Evolutionary conservation across 2,888 invertebrate genomes (phyloP).

Genomic region (Cinara cedri): DNA sequence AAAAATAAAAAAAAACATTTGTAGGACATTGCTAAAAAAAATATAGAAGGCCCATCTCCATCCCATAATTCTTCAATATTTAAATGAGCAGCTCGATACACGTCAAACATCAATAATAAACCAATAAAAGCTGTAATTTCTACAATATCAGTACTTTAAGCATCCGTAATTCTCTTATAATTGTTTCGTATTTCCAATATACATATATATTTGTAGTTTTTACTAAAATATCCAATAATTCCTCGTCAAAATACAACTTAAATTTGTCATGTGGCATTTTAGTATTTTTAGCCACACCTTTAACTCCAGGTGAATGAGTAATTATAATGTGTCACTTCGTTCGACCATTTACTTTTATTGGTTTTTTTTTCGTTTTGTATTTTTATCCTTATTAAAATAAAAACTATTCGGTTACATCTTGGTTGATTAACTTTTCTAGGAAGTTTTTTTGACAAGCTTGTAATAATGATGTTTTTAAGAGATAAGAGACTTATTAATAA

Average conservation of each 20-base stretch:
- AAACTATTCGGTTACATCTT: constrained; percentile 15
- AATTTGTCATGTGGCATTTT: constrained; percentile 5
- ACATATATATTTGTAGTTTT: constrained; percentile 25
- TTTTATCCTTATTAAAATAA: constrained; percentile 40
- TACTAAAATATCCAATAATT: constrained; percentile 20
- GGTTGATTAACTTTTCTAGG: too few relatives aligned
- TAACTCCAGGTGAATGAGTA: constrained; percentile 30
- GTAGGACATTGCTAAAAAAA: constrained; percentile 18
- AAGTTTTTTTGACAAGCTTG: too few relatives aligned
- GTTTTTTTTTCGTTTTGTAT: constrained; percentile 23
- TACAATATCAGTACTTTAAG: constrained; percentile 18
- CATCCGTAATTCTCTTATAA: constrained; percentile 13
- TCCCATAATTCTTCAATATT: constrained; percentile 29
- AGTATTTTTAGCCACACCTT: constrained; percentile 9
- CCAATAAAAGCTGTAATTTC: constrained; percentile 27
- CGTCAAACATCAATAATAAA: constrained; percentile 28
- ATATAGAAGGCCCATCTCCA: constrained; percentile 19
- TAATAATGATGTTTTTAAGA: too few relatives aligned
- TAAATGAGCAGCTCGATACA: constrained; percentile 23
- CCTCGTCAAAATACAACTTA: constrained; percentile 19
- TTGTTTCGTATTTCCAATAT: constrained; percentile 15
- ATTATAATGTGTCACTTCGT: constrained; percentile 33
- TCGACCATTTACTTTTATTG: constrained; percentile 37
- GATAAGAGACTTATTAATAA: too few relatives aligned
- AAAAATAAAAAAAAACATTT: constrained; percentile 28